A percentile compares a stretch with the other conserved stretches of the same genome.
phyloP scores from a whole-genome alignment of 1,140 invertebrate genomes.

The Neocloeon triangulifer region DNA sequence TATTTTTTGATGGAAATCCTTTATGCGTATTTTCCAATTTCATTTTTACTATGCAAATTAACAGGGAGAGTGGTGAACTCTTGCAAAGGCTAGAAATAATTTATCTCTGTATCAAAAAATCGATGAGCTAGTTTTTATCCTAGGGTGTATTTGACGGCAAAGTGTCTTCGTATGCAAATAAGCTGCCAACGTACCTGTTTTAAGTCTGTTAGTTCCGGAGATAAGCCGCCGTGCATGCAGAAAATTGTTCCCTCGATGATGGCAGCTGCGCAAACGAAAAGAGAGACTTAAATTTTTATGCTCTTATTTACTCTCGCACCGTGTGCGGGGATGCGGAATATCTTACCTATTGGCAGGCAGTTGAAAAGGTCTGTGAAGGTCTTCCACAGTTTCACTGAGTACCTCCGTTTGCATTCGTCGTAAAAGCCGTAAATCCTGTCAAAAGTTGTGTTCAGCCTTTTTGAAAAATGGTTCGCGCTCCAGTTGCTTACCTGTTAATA shows the following conservation, averaged over 20 bases:
- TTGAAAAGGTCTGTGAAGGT: conserved; percentile 47
- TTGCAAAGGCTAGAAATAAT: too few species aligned
- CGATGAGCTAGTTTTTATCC: too few species aligned
- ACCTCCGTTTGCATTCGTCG: conserved; percentile 31
- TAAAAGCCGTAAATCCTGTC: conserved; percentile 33
- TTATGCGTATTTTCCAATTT: too few species aligned
- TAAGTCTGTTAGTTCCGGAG: conserved; percentile 20
- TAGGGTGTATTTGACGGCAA: not conserved
- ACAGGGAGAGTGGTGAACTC: too few species aligned
- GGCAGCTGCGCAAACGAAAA: too few species aligned
- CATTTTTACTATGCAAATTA: too few species aligned
- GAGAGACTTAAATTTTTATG: too few species aligned
- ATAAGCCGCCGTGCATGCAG: conserved; percentile 30
- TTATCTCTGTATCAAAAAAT: too few species aligned
- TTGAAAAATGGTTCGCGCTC: not conserved
- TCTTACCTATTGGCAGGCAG: conserved; percentile 29
- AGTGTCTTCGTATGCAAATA: not conserved
- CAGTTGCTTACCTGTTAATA: conserved; percentile 18
- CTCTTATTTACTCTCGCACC: not conserved
- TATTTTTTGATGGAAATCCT: too few species aligned
- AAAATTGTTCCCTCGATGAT: conserved; percentile 33
- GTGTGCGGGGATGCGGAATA: not conserved
- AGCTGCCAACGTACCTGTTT: conserved; percentile 7
- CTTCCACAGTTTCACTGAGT: conserved; percentile 42
- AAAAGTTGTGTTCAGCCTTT: conserved; percentile 3